Base-by-base conservation (phyloP, 1,140 invertebrate species). In the Polyergus mexicanus region DNA sequence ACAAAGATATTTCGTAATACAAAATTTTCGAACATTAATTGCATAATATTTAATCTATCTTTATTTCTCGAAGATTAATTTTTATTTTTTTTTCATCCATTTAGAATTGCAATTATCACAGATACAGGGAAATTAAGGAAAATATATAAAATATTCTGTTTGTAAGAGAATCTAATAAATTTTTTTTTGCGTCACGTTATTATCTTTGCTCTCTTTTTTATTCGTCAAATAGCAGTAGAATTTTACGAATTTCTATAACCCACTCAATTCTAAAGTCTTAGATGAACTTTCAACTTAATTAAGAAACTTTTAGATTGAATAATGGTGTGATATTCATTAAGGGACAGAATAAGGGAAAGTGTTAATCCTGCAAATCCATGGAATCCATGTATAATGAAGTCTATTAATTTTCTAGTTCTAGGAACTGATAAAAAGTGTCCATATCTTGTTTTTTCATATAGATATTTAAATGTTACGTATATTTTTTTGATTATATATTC, bases 271-370 rank as follows among this genome's bases (percentile, higher is more conserved):
- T 22, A 38, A 32, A 47, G 32, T 22, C 51, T 74, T 74, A 58
- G 22, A 74, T 16, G 35, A 28, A 72, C 51, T 74, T 58, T 74
- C 51, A 38, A 74, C 71, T 74, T 58, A 74, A 58, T 74, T 74
- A 74, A 74, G 32, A 58, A 58, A 74, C 51, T 74, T 74, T n/a
- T 3, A 74, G 51, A 74, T 58, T 74, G 71, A 74, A 74, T 74
- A 74, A 74, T 58, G 58, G 51, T 56, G 28, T 19, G 51, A 74
- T 74, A 56, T 74, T 74, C 51, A 56, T 74, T 74, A 56, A 74
- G 32, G 51, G 22, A 74, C 32, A 35, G 25, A n/a, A 38, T 51
- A 56, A 16, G 8, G 28, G 32, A 58, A 22, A 38, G 25, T 28
- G 28, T 72, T 74, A 58, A 58, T 74, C n/a, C 11, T 58, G 47